Evolutionary conservation across 2,113 vertebrate species (phyloP).

Genomic region (Ceuthmochares aereus): DNA sequence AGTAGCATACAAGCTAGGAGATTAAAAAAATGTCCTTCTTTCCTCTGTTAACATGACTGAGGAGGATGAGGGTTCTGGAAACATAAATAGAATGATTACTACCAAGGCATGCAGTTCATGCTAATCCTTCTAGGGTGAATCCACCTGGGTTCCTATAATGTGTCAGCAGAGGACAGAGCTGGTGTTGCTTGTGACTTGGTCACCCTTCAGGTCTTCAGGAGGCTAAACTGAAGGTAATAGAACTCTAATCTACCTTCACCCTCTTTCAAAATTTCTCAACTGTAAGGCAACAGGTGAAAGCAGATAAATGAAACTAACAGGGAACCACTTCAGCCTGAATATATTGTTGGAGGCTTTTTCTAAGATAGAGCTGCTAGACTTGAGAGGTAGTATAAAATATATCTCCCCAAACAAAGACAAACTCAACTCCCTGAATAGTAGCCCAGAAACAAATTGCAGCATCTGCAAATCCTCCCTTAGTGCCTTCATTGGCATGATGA

Average conservation of each 20-base stretch:
- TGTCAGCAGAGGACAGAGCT: rapidly evolving
- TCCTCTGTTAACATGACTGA: not conserved
- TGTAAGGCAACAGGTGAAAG: not conserved
- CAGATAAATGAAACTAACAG: not conserved
- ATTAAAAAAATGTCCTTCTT: not conserved
- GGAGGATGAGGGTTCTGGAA: not conserved
- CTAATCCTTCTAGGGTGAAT: not conserved
- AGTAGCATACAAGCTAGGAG: not conserved
- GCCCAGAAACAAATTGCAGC: not conserved
- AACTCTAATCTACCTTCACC: not conserved
- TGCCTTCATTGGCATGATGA: not conserved
- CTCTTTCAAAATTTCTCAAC: not conserved
- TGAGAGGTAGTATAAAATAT: not conserved
- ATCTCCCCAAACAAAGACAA: not conserved
- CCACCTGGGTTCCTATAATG: rapidly evolving
- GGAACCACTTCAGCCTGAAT: not conserved
- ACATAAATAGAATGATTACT: not conserved
- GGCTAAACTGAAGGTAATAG: not conserved
- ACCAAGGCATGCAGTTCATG: not conserved
- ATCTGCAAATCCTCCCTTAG: not conserved
- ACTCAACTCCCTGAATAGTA: not conserved
- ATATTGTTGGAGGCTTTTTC: not conserved
- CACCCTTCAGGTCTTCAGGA: not conserved
- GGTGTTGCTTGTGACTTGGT: not conserved
- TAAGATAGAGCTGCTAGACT: not conserved